Evolutionary conservation across 1,140 invertebrate species (phyloP).

Genomic region (Callitettix versicolor): DNA sequence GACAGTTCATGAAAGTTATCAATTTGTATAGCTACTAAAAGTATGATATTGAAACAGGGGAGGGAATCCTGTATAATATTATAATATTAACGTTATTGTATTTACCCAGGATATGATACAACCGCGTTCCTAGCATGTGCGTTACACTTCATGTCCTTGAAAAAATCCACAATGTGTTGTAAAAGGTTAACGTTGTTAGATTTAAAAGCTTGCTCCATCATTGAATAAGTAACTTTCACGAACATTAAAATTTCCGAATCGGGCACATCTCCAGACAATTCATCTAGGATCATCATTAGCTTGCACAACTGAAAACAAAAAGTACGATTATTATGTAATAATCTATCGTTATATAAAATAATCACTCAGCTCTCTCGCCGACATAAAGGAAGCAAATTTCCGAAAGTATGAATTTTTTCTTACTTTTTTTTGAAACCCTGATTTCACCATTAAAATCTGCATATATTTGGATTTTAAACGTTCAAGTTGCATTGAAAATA

Average conservation of each 20-base stretch:
- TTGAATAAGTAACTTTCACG: slow-evolving; percentile 37
- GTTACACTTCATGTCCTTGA: slow-evolving; percentile 37
- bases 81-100: no score
- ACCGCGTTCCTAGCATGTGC: slow-evolving; percentile 28
- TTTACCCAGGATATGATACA: slow-evolving; percentile 27
- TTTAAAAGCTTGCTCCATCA: slow-evolving; percentile 36
- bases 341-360: background rate
- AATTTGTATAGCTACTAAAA: no score
- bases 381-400: no score
- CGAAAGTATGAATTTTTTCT: no score
- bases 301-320: slow-evolving; percentile 36
- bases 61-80: no score
- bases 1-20: no score
- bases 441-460: no score
- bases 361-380: no score
- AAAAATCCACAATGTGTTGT: slow-evolving; percentile 43
- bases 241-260: slow-evolving; percentile 39
- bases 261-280: slow-evolving; percentile 38
- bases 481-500: no score
- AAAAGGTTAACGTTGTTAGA: slow-evolving; percentile 36
- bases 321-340: background rate
- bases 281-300: slow-evolving; percentile 43
- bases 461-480: no score
- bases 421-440: no score
- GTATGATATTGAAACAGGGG: no score